Base-by-base conservation (phyloP, 2,888 invertebrate species). In the Helleia helle region DNA sequence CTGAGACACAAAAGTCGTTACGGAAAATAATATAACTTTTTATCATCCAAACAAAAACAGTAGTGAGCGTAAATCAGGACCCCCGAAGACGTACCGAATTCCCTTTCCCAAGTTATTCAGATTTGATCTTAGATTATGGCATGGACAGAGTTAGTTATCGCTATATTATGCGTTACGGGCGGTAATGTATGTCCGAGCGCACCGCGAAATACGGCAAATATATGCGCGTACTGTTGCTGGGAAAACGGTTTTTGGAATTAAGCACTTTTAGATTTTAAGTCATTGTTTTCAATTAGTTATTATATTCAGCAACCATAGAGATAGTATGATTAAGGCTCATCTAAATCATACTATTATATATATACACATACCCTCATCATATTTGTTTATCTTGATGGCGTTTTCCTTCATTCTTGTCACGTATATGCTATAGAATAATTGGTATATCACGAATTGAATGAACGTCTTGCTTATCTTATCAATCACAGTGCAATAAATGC, bases 71-170 rank as follows among this genome's bases (percentile, higher is more conserved):
- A 55, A 53, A 54, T 57, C 51, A 52, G 43, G 30, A 34, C 18
- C 36, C 40, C 44, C 47, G 48, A 48, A 49, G 43, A 43, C 46
- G 50, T 49, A 50, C 54, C 53, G 50, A 57, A 54, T 54, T 56
- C 52, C 55, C 52, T 50, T 47, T 47, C 50, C 46, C 50, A 52
- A 58, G 52, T 59, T 60, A 60, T 60, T 64, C 63, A 62, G 62
- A 61, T 61, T 49, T 55, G 59, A 59, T 54, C 55, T 59, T 51
- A 61, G 65, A 65, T 61, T 60, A 61, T 58, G 59, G 52, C 50
- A 47, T 46, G 61, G 62, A 56, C 56, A 55, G 58, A 49, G 56
- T 64, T 62, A 63, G 65, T 65, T 65, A 64, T 62, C 48, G 61
- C 51, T 46, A 47, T 54, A 62, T 63, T 63, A 62, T 60, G 54